Conservation (phyloP, 2,797 vertebrate genomes). For the Xiphophorus birchmanni region DNA sequence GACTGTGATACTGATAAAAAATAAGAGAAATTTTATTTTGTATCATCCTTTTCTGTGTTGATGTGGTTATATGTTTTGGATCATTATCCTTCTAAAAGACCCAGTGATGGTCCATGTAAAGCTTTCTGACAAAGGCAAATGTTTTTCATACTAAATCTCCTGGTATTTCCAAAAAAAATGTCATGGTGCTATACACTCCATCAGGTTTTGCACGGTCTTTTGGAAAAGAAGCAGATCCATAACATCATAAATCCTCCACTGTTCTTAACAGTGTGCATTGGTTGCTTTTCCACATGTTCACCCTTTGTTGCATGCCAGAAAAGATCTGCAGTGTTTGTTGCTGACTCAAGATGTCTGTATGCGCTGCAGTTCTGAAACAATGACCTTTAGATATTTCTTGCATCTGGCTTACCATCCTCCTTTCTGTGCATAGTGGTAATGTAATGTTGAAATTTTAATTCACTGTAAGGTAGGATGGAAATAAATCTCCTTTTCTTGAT, state of each 20-base stretch:
- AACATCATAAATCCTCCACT: background rate
- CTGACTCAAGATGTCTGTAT: background rate
- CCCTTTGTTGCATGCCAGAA: background rate
- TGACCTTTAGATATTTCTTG: background rate
- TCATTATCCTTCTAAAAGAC: background rate
- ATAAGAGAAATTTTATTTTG: background rate
- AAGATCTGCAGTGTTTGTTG: background rate
- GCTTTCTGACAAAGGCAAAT: background rate
- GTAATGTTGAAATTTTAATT: background rate
- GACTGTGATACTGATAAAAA: background rate
- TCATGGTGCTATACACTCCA: background rate
- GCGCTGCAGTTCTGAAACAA: background rate
- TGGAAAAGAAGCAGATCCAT: background rate
- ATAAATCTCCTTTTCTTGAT: background rate
- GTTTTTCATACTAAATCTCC: background rate
- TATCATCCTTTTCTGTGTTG: background rate
- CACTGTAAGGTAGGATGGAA: background rate
- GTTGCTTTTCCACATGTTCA: background rate
- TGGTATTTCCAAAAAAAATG: background rate
- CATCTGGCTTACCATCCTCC: background rate
- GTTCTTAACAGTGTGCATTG: background rate
- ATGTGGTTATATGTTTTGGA: background rate
- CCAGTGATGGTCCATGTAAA: background rate
- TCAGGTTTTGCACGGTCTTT: background rate
- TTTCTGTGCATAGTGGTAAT: background rate